Percentiles rank a stretch among this genome's conserved stretches.
Conservation (phyloP, 2,113 vertebrate species). For the Hemichromis elongatus region DNA sequence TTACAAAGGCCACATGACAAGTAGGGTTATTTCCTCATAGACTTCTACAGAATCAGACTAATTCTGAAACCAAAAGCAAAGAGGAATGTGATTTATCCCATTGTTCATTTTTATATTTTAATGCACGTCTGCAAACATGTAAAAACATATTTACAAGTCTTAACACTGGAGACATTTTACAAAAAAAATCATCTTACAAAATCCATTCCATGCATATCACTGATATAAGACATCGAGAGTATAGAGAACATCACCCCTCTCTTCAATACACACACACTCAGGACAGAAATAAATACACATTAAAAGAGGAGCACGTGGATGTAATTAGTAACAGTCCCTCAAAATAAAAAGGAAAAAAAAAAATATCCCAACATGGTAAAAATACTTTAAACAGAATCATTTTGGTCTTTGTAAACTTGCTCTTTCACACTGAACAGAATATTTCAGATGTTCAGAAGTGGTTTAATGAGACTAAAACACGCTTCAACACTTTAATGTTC, state of each 20-base stretch:
- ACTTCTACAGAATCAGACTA: background rate
- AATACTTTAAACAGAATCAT: background rate
- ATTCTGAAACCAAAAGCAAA: background rate
- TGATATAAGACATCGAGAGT: background rate
- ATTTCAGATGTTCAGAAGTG: background rate
- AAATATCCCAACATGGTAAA: background rate
- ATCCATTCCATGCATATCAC: conserved; percentile 48
- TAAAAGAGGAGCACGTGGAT: background rate
- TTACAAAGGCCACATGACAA: background rate
- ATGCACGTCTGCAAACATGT: conserved; percentile 45
- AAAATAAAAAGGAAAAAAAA: background rate
- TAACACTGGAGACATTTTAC: conserved; percentile 31
- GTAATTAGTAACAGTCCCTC: background rate
- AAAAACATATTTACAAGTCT: conserved; percentile 47
- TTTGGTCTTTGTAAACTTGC: background rate
- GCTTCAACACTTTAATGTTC: background rate
- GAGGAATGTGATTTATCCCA: background rate
- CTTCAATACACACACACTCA: accelerated
- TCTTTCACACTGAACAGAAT: background rate
- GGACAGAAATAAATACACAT: conserved; percentile 29
- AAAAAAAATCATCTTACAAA: conserved; percentile 41
- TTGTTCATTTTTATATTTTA: conserved; percentile 36
- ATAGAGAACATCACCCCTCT: background rate
- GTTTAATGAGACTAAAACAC: background rate
- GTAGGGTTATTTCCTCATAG: background rate